Base-by-base conservation (phyloP, 2,113 vertebrate species). In the Tympanuchus pallidicinctus region DNA sequence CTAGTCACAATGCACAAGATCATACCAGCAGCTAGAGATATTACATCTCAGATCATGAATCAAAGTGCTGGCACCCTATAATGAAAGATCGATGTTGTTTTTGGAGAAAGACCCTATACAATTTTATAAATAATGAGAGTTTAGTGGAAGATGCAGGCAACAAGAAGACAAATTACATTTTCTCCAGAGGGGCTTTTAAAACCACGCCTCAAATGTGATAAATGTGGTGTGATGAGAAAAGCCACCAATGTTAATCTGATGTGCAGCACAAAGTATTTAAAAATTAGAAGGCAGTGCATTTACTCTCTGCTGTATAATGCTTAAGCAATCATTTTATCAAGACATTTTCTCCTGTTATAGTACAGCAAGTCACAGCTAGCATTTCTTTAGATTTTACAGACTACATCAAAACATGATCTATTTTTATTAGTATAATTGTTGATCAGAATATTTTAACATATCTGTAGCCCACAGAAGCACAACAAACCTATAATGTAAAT, bases 121-220 rank as follows among this genome's bases (percentile, higher is more conserved):
- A 94, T 94, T 96, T 94, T 92, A 90, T 96, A 94, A 97, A 95
- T 96, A 92, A 96, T 92, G 93, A 95, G 50, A 65, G 43, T 94
- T 97, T 96, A 93, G 92, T 88, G 52, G 93, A 95, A 97, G 78
- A 84, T 86, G 34, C 56, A 96, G 60, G 85, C 88, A 90, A 92
- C 77, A 94, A 94, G 78, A 93, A 75, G 91, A 94, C 75, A 95
- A 95, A 96, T 90, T 89, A 88, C 57, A 59, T 92, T 92, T 97
- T 81, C 93, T 93, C 84, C 82, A 94, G 80, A 94, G 92, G 38
- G 54, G n/a, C 91, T 97, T 95, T 93, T 71, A 85, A 95, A 97
- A 91, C 79, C 90, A 93, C 54, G 73, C 91, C 70, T 87, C 89
- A 64, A 71, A 93, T 9, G 66, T 96, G 88, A 96, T 86, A 91